These are phyloP conservation scores for Ylistrum balloti DNA, from an alignment of 1,140 invertebrate species.

Conservation along the genomic window DNA sequence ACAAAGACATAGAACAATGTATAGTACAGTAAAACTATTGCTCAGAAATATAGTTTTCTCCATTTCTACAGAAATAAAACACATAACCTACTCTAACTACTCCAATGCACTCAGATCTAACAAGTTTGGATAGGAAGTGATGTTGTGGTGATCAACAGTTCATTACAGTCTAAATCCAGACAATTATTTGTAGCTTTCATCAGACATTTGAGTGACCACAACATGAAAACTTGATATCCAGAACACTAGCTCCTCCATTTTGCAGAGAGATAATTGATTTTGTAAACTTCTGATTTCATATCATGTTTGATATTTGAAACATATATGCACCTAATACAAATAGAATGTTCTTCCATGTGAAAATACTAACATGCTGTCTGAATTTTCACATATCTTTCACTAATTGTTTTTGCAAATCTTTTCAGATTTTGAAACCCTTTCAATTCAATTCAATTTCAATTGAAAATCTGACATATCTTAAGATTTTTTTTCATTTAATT, in stretches of 20 bases:
- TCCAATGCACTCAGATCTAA: background rate
- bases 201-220: background rate
- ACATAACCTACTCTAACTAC: background rate
- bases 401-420: too few species aligned
- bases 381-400: too few species aligned
- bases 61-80: background rate
- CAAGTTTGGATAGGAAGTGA: background rate
- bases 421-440: too few species aligned
- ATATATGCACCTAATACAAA: too few species aligned
- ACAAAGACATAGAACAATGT: background rate
- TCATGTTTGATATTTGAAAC: background rate
- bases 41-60: background rate
- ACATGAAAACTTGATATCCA: background rate
- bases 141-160: background rate
- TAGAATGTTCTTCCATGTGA: too few species aligned
- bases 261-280: background rate
- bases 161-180: background rate
- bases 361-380: too few species aligned
- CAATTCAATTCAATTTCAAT: too few species aligned
- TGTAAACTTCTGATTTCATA: constrained; percentile 2
- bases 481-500: too few species aligned
- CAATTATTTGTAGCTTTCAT: background rate
- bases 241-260: background rate
- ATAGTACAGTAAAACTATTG: background rate
- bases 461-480: too few species aligned